These are phyloP conservation scores for Zaprionus taronus DNA, from an alignment of 1,140 invertebrate species.

Conservation along the genomic window DNA sequence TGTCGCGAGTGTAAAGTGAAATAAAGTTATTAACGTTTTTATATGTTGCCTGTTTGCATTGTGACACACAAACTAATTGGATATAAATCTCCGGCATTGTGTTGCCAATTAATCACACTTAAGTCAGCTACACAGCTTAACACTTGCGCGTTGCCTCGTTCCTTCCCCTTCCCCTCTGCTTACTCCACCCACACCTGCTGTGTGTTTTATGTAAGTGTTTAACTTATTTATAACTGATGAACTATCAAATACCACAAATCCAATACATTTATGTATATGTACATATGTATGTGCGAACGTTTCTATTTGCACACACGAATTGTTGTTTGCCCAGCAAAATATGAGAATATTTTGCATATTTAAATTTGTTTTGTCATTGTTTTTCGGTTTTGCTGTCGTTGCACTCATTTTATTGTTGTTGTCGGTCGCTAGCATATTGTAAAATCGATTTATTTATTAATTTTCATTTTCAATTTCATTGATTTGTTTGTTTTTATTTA, in stretches of 20 bases:
- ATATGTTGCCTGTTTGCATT: slow-evolving; percentile 3
- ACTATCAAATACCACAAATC: slow-evolving; percentile 56
- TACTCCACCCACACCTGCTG: neutral
- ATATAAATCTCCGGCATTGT: slow-evolving; percentile 19
- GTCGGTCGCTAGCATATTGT: slow-evolving; percentile 53
- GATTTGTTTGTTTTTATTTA: slow-evolving; percentile 68
- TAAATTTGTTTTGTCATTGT: slow-evolving; percentile 38
- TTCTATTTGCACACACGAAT: slow-evolving; percentile 40
- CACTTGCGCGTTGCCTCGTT: neutral
- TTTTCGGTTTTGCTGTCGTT: slow-evolving; percentile 7
- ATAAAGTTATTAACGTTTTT: slow-evolving; percentile 5
- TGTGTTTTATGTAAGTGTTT: slow-evolving; percentile 16
- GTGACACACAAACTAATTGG: slow-evolving; percentile 14
- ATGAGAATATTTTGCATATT: slow-evolving; percentile 54
- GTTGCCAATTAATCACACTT: slow-evolving; percentile 36
- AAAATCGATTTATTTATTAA: slow-evolving; percentile 78
- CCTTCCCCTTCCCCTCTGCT: neutral
- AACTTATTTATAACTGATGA: slow-evolving; percentile 54
- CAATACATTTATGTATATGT: slow-evolving; percentile 17
- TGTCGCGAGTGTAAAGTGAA: slow-evolving; percentile 5
- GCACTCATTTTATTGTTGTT: slow-evolving; percentile 39
- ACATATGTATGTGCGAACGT: slow-evolving; percentile 37
- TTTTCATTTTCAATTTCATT: slow-evolving; percentile 48
- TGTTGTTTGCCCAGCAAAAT: slow-evolving; percentile 44
- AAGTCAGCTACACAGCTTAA: slow-evolving; percentile 4